phyloP scores from a whole-genome alignment of 2,113 vertebrate species.

The Colossoma macropomum region DNA sequence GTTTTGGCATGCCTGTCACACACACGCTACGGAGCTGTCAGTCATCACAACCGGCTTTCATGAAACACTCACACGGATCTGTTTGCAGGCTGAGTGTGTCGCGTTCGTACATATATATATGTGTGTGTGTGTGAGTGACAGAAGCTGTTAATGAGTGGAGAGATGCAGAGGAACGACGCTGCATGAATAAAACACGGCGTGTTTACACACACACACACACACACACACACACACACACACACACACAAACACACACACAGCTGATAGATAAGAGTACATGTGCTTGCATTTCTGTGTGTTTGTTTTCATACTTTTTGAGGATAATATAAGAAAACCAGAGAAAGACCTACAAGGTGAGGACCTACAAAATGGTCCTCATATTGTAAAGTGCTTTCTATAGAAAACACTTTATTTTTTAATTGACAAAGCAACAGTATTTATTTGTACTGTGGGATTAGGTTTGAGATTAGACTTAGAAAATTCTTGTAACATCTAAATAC shows the following conservation, averaged over 20 bases:
- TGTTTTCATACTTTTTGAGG: no score
- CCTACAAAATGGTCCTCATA: no score
- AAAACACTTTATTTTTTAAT: no score
- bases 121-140: constrained; percentile 23
- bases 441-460: no score
- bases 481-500: no score
- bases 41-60: constrained; percentile 25
- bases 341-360: no score
- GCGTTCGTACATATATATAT: not conserved
- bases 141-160: constrained; percentile 42
- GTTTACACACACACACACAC: not conserved
- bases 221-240: not conserved
- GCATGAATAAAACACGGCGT: constrained; percentile 29
- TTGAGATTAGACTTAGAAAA: no score
- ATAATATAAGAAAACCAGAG: no score
- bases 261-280: not conserved
- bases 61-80: not conserved
- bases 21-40: constrained; percentile 36
- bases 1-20: constrained; percentile 50
- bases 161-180: constrained; percentile 25
- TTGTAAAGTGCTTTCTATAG: no score
- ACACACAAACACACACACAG: not conserved
- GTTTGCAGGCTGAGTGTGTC: not conserved
- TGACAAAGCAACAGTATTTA: no score
- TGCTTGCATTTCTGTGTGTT: not conserved